Base-by-base conservation (phyloP, 2,888 invertebrate species). In the Agriopis aurantiaria region DNA sequence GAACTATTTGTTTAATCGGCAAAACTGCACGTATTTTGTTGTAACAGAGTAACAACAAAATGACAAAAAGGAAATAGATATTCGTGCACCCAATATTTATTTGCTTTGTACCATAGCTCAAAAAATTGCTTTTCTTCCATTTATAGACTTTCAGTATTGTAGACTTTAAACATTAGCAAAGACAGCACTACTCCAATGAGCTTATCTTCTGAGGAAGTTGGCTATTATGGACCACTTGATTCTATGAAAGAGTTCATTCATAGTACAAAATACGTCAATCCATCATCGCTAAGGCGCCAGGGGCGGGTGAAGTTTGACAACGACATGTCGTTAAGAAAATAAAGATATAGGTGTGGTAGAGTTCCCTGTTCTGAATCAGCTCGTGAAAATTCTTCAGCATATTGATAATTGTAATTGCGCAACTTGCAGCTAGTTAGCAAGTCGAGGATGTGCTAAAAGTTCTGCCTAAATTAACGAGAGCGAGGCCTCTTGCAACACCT, bases 401-500 rank as follows among this genome's bases (percentile, higher is more conserved):
- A 62, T 55, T 59, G 75, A 68, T 75, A 78, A 77, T 86, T 84
- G 68, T 53, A 71, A 66, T 90, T 91, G 84, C 89, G 85, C 84
- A 89, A 90, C 78, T 80, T 75, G 75, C 77, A 80, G 88, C 86
- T 89, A 88, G 89, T 76, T 74, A 75, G 71, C 74, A 73, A 80
- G 75, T 82, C 78, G 79, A 76, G 83, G 84, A 90, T 80, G 87
- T 89, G 90, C 87, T 91, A 92, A 91, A 88, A 87, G 79, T 84
- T 82, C 81, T 72, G 79, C 81, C 79, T 79, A 81, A 85, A 84
- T 82, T 87, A 92, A 91, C 88, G 88, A 86, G 91, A 89, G 80
- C 93, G 85, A 92, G 92, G 93, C 86, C 85, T 85, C 72, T 92
- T 92, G 86, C 92, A 82, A 87, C 85, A 92, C 80, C 64, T 78